Evolutionary conservation across 2,113 vertebrate species (phyloP).

Genomic region (Neodontobutis hainanensis): DNA sequence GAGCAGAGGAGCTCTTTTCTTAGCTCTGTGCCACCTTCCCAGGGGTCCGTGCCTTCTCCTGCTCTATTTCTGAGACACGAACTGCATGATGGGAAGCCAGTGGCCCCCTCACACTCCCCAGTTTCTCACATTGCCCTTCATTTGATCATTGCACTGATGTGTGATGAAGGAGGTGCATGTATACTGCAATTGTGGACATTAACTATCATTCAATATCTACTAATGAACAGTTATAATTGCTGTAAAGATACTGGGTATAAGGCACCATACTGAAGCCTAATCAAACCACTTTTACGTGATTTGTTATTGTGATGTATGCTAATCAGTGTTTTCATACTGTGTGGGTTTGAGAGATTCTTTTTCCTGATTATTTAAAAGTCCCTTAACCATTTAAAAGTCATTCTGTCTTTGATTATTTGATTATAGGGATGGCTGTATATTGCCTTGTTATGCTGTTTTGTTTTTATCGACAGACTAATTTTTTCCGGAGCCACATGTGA

Average conservation of each 20-base stretch:
- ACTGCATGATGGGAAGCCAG: slow-evolving; percentile 74
- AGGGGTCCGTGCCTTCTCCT: slow-evolving; percentile 72
- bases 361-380: slow-evolving; percentile 1
- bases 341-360: slow-evolving; percentile 10
- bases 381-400: background rate
- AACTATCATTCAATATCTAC: slow-evolving; percentile 1
- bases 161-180: slow-evolving; percentile 14
- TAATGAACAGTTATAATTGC: background rate
- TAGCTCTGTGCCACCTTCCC: slow-evolving; percentile 76
- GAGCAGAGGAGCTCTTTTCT: slow-evolving; percentile 82
- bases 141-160: slow-evolving; percentile 33
- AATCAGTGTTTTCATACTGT: slow-evolving; percentile 2
- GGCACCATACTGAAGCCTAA: background rate
- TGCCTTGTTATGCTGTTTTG: background rate
- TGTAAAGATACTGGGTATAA: background rate
- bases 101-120: slow-evolving; percentile 54
- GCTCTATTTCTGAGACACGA: slow-evolving; percentile 75
- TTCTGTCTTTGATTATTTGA: background rate
- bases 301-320: background rate
- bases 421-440: background rate
- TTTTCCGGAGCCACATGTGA: background rate
- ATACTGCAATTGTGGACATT: slow-evolving; percentile 4
- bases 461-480: background rate
- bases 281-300: slow-evolving; percentile 10
- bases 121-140: slow-evolving; percentile 53